Evolutionary conservation across 2,888 invertebrate species (phyloP), one percentile per base, ranked within the genome.

Genomic region (Caenorhabditis drosophilae): DNA sequence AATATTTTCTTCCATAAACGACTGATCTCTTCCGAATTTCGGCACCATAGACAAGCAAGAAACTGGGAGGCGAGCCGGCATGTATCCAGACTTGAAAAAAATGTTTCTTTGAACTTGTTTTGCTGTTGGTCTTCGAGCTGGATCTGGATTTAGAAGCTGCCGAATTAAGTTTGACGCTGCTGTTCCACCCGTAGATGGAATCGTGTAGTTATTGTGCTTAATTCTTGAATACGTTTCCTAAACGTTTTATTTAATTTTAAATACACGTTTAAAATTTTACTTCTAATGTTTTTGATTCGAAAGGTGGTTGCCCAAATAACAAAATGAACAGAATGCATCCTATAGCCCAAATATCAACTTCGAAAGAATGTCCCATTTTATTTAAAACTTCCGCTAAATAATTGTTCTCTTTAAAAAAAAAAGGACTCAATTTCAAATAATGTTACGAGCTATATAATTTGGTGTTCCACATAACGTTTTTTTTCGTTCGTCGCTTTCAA

Each of bases 281-380:
- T n/a, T 82, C 93, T 41, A 99, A 88, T 31, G 91, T 91, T 60
- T 90, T 90, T 0, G 98, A 97, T 86, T 99, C 98, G 85, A 99
- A 99, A 3, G 98, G 98, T 20, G 98, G 98, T 82, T 92, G 92
- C 15, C 98, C 98, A 52, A 95, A 91, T 4, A 98, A 87, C 73
- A 99, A 86, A 0, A 98, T 98, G 85, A 93, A 98, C 12, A 84
- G 69, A 50, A 84, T 84, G 49, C 84, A 84, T 25, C 87, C 98
- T 82, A 98, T 89, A 27, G 97, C 97, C 98, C 98, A 99, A 70
- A 97, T 90, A 85, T 99, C 98, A 9, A 97, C 98, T 87, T 97
- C 97, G 84, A 90, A 98, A 38, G 96, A 95, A 86, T 99, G 98
- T 0, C 98, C 98, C 84, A 91, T 91, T 85, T 97, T 98, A 45